These are phyloP conservation scores for Chymomyza costata DNA, from an alignment of 1,140 invertebrate genomes.

Conservation along the genomic window DNA sequence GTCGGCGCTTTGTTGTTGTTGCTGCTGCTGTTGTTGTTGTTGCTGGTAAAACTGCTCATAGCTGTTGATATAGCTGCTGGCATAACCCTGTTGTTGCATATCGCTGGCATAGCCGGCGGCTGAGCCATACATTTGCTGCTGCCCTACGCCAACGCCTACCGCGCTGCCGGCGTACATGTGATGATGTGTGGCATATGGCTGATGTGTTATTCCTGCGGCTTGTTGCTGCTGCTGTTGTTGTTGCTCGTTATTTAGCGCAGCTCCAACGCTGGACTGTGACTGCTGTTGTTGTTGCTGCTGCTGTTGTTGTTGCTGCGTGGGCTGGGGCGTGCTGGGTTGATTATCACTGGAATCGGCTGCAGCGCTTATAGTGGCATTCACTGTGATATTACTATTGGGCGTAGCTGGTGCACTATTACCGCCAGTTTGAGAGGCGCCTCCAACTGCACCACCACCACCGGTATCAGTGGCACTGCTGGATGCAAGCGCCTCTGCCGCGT, in stretches of 20 bases:
- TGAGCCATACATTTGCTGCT: constrained; percentile 68
- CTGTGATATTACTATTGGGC: constrained; percentile 26
- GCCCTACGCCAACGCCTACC: no score
- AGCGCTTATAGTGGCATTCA: constrained; percentile 59
- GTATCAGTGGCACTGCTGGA: constrained; percentile 25
- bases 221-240: constrained; percentile 35
- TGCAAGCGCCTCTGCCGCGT: constrained; percentile 66
- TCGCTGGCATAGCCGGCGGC: constrained; percentile 84
- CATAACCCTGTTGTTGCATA: constrained; percentile 75
- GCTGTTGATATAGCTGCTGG: constrained; percentile 64
- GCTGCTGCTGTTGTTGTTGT: constrained; percentile 51
- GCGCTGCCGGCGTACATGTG: constrained; percentile 33
- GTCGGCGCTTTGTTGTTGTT: constrained; percentile 30
- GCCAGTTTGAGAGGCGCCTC: neutral
- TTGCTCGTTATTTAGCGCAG: constrained; percentile 14
- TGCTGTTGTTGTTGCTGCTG: constrained; percentile 36
- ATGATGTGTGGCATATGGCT: constrained; percentile 64
- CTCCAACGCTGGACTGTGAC: constrained; percentile 35
- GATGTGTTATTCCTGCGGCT: constrained; percentile 68
- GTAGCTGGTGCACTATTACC: constrained; percentile 49
- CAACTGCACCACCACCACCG: constrained; percentile 19
- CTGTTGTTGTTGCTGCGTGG: constrained; percentile 39
- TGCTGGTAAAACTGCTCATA: constrained; percentile 75
- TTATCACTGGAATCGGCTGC: constrained; percentile 75
- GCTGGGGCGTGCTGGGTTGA: constrained; percentile 71